Evolutionary conservation across 2,797 vertebrate genomes (phyloP).

Genomic region (Potorous gilbertii): DNA sequence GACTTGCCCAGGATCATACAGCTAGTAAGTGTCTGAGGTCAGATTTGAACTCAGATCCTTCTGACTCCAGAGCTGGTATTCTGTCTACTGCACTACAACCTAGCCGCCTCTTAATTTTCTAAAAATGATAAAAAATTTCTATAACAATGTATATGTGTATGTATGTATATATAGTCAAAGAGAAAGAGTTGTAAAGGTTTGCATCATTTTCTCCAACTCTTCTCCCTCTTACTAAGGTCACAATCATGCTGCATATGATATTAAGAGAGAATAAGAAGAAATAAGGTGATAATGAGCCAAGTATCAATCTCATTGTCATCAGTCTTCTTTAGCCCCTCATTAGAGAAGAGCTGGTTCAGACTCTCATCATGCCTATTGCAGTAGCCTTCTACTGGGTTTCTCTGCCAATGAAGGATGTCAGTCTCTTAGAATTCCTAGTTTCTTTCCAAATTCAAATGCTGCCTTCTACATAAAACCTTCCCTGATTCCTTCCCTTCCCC

Average conservation of each 20-base stretch:
- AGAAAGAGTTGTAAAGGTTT: background rate
- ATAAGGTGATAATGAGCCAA: background rate
- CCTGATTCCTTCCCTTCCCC: background rate
- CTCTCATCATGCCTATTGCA: background rate
- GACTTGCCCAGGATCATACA: background rate
- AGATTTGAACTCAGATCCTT: background rate
- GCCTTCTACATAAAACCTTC: background rate
- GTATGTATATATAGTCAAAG: background rate
- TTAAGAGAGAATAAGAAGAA: conserved; percentile 26
- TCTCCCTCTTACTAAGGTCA: background rate
- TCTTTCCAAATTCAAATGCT: background rate
- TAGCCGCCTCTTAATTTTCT: background rate
- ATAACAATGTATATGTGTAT: background rate
- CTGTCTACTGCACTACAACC: background rate
- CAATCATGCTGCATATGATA: background rate
- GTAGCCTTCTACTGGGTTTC: background rate
- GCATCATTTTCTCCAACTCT: conserved; percentile 1
- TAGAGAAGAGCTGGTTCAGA: background rate
- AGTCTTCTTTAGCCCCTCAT: conserved; percentile 2
- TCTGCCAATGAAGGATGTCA: background rate
- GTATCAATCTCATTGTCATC: background rate
- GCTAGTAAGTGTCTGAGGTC: background rate
- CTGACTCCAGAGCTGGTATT: background rate
- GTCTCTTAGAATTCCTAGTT: background rate
- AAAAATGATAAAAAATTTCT: background rate